Evolutionary conservation across 2,797 vertebrate species (phyloP).

Genomic region (Amblyraja radiata): DNA sequence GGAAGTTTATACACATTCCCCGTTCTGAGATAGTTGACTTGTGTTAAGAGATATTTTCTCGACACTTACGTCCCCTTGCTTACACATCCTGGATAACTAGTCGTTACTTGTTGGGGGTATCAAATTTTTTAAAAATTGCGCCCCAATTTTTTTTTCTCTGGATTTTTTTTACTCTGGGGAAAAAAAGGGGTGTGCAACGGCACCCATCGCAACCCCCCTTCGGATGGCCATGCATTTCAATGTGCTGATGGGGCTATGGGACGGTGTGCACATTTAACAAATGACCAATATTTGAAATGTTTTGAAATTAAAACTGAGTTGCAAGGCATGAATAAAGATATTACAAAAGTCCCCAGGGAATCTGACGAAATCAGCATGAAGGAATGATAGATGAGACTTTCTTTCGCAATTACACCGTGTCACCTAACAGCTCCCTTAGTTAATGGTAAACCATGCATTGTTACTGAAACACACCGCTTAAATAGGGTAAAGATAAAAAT

Average conservation of each 20-base stretch:
- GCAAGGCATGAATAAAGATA: background rate
- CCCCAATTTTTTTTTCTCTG: no score
- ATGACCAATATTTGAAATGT: background rate
- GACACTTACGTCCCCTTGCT: no score
- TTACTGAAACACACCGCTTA: background rate
- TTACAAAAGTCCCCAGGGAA: background rate
- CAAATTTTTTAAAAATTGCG: no score
- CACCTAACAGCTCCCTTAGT: background rate
- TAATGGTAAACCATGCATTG: no score
- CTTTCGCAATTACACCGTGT: slow-evolving; percentile 12
- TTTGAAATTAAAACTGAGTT: background rate
- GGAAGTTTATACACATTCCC: no score
- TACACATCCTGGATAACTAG: no score
- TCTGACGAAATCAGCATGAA: background rate
- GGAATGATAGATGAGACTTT: slow-evolving; percentile 13
- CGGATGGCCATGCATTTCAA: background rate
- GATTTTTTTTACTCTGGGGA: no score
- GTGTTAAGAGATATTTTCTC: no score
- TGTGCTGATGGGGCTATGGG: background rate
- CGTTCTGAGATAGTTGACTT: no score
- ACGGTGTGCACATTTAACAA: background rate
- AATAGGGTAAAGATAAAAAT: background rate
- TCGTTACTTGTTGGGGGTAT: no score
- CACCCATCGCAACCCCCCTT: no score
- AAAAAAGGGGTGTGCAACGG: no score